A percentile compares a stretch with the other conserved stretches of the same genome.
Conservation (phyloP, 2,113 vertebrate genomes). For the Heterocephalus glaber region DNA sequence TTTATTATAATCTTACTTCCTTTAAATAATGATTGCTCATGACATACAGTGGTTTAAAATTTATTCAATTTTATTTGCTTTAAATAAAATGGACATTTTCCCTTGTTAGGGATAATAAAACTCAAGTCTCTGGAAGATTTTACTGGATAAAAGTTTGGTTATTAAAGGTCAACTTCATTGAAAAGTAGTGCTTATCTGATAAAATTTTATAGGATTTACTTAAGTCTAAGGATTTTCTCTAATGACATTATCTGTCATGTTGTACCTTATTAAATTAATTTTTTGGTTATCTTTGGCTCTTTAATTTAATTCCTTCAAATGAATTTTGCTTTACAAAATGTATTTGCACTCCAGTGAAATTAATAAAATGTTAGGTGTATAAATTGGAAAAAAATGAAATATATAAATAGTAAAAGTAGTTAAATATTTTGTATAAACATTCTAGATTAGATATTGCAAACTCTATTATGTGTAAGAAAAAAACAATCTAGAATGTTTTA, state of each 20-base stretch:
- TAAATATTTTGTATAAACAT: background rate
- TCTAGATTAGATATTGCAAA: background rate
- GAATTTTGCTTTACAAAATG: background rate
- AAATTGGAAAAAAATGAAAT: background rate
- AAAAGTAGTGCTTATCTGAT: background rate
- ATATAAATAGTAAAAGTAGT: background rate
- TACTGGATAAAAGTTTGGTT: slow-evolving; percentile 37
- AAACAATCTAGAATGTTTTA: background rate
- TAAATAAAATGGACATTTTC: slow-evolving; percentile 54
- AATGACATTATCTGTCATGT: background rate
- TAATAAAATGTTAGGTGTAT: background rate
- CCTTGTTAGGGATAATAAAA: slow-evolving; percentile 52
- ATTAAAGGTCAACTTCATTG: slow-evolving; percentile 47
- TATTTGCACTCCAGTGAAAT: background rate
- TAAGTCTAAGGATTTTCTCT: background rate
- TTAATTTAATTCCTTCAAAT: background rate
- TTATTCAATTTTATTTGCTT: slow-evolving; percentile 52
- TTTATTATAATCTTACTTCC: background rate
- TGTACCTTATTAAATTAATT: background rate
- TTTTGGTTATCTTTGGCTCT: background rate
- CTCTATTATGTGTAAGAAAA: background rate
- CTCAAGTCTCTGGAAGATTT: slow-evolving; percentile 3
- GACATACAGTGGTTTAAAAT: slow-evolving; percentile 18
- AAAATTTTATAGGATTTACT: slow-evolving; percentile 14
- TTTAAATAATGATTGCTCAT: slow-evolving; percentile 32